These are phyloP conservation scores for Thymelicus lineola DNA, from an alignment of 2,888 invertebrate genomes.

Conservation along the genomic window DNA sequence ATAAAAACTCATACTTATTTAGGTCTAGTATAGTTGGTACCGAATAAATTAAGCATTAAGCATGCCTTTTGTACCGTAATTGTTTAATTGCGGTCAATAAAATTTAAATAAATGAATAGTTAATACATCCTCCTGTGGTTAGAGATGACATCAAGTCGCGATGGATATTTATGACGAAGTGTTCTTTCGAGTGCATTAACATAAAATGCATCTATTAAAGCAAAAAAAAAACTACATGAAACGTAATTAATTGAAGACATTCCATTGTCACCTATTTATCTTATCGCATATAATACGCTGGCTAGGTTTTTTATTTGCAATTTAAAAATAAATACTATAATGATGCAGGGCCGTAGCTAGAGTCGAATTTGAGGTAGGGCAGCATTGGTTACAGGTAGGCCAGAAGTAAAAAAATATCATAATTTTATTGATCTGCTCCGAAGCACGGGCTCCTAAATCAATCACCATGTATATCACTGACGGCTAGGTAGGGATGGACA, in stretches of 20 bases:
- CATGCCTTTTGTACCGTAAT: neutral
- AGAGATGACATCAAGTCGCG: neutral
- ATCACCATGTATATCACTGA: too few species aligned
- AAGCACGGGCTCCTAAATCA: too few species aligned
- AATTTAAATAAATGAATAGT: constrained; percentile 2
- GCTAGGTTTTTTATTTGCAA: too few species aligned
- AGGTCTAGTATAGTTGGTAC: neutral
- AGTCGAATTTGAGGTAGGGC: too few species aligned
- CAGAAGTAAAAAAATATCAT: too few species aligned
- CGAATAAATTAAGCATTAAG: neutral
- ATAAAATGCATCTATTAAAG: constrained; percentile 4
- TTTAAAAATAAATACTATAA: too few species aligned
- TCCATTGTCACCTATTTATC: constrained; percentile 14
- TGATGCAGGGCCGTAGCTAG: too few species aligned
- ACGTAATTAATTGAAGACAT: constrained; percentile 14
- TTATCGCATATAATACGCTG: too few species aligned
- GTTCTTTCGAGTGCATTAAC: neutral
- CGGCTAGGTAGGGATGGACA: too few species aligned
- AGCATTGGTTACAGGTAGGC: too few species aligned
- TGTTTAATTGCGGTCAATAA: neutral
- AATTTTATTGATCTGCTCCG: too few species aligned
- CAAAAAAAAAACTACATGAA: constrained; percentile 9
- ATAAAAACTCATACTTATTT: neutral
- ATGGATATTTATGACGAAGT: neutral
- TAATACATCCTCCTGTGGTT: constrained; percentile 1